phyloP scores from a whole-genome alignment of 2,113 vertebrate genomes.

The Hippolais icterina region DNA sequence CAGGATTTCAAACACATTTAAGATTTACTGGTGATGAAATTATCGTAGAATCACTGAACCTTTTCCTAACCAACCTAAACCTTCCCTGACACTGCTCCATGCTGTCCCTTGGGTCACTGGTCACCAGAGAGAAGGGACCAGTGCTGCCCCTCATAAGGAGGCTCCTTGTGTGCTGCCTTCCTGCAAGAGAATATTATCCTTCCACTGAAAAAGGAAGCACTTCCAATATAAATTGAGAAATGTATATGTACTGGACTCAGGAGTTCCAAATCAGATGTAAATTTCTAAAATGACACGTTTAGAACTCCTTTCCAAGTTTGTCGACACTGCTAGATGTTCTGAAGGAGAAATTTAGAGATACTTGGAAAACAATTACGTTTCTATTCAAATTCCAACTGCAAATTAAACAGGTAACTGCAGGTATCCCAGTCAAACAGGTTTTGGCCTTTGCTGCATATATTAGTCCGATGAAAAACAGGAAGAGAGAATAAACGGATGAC shows the following conservation, averaged over 20 bases:
- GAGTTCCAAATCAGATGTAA: background rate
- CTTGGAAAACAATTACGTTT: background rate
- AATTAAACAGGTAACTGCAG: background rate
- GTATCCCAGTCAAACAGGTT: background rate
- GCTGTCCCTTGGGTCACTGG: background rate
- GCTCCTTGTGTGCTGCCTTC: background rate
- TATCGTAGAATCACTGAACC: background rate
- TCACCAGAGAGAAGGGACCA: background rate
- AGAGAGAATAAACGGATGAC: conserved; percentile 54
- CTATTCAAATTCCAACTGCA: background rate
- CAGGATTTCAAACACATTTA: background rate
- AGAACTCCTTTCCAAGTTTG: background rate
- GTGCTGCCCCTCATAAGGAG: background rate
- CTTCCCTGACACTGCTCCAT: background rate
- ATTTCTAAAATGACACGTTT: background rate
- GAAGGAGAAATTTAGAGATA: background rate
- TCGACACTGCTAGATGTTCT: background rate
- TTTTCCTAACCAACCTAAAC: background rate
- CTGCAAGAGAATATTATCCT: background rate
- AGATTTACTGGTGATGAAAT: background rate
- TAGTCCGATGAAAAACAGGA: conserved; percentile 58
- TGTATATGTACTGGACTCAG: background rate
- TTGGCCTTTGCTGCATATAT: background rate
- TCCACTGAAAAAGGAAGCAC: background rate
- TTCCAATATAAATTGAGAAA: background rate